Conservation (phyloP, 1,140 invertebrate species). For the Drosophila azteca region DNA sequence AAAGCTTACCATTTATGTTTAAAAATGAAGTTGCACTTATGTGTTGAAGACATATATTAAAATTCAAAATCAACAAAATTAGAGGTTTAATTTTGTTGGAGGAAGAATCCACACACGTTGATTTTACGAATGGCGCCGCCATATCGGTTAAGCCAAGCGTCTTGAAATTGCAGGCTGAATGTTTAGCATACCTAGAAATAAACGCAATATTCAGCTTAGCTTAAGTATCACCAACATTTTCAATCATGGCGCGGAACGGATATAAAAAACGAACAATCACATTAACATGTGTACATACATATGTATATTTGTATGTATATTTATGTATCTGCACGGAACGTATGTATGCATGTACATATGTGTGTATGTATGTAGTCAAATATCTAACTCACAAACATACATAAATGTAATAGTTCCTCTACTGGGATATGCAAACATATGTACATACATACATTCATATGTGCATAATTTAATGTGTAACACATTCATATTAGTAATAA, state of each 20-base stretch:
- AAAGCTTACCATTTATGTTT: constrained; percentile 60
- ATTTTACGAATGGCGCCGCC: constrained; percentile 8
- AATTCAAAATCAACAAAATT: constrained; percentile 64
- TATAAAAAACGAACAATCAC: too few species aligned
- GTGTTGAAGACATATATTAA: constrained; percentile 65
- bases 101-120: constrained; percentile 23
- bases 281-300: too few species aligned
- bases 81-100: constrained; percentile 53
- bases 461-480: neutral
- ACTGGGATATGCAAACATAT: neutral
- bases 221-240: too few species aligned
- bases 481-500: neutral
- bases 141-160: constrained; percentile 10
- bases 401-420: too few species aligned
- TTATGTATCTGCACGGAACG: neutral
- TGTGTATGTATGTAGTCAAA: too few species aligned
- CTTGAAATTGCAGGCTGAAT: neutral
- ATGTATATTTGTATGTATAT: neutral
- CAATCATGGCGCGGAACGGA: too few species aligned
- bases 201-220: too few species aligned
- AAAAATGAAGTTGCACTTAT: constrained; percentile 63
- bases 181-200: constrained; percentile 1
- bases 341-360: neutral
- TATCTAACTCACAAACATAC: neutral
- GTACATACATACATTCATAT: neutral